phyloP scores from a whole-genome alignment of 2,888 invertebrate species.

The Ophioninae sp. region DNA sequence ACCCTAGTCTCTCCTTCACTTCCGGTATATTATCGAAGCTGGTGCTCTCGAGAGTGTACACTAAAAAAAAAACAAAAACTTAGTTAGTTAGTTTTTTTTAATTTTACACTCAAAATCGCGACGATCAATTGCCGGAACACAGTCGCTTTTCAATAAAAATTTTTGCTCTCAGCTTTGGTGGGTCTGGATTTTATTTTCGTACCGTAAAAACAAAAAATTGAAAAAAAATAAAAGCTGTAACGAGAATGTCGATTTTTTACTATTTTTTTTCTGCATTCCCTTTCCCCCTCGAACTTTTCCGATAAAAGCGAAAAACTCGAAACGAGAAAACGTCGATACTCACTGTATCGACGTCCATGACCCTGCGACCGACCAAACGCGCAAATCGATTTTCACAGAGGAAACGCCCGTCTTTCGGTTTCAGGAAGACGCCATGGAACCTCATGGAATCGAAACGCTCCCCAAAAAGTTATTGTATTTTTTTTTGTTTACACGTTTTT shows the following conservation, averaged over 20 bases:
- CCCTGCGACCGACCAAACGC: constrained; percentile 43
- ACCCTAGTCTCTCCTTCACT: constrained; percentile 1
- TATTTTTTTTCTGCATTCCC: neutral
- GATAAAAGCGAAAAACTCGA: neutral
- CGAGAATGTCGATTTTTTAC: too few relatives aligned
- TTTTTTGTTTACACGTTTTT: too few relatives aligned
- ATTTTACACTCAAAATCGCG: neutral
- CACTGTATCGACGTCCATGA: constrained; percentile 42
- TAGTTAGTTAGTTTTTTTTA: too few relatives aligned
- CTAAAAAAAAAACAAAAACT: too few relatives aligned
- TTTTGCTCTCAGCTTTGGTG: neutral
- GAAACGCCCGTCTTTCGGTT: constrained; percentile 56
- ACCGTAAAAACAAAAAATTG: too few relatives aligned
- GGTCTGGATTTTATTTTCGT: neutral
- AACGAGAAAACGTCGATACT: constrained; percentile 13
- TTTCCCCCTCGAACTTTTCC: neutral
- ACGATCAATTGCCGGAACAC: neutral
- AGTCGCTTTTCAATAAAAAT: neutral
- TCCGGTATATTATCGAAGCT: neutral
- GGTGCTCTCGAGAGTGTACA: too few relatives aligned
- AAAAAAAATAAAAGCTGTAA: neutral
- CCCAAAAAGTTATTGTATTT: neutral
- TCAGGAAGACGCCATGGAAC: neutral
- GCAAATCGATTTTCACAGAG: constrained; percentile 52
- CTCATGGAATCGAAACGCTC: neutral